Conservation (phyloP, 2,888 invertebrate species). For the Unio pictorum region DNA sequence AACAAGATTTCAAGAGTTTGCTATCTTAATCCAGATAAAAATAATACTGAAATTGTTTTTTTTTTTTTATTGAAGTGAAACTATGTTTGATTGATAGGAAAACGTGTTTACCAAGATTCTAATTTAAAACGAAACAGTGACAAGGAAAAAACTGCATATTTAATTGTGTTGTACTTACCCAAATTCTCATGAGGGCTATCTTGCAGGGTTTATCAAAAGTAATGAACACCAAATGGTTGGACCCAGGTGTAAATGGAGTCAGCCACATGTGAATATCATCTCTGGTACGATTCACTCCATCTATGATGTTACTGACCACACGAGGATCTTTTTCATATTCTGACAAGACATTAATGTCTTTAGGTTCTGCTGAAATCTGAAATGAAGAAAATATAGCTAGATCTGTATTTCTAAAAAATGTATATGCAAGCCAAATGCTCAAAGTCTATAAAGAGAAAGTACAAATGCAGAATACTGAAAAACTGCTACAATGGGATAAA, state of each 20-base stretch:
- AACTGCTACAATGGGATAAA: too few species aligned
- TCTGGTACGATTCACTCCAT: constrained; percentile 82
- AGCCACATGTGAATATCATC: constrained; percentile 87
- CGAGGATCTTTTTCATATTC: constrained; percentile 79
- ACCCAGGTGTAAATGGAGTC: constrained; percentile 78
- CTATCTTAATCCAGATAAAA: too few species aligned
- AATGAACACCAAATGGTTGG: constrained; percentile 78
- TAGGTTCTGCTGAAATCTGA: constrained; percentile 76
- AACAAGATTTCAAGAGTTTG: too few species aligned
- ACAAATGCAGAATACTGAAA: too few species aligned
- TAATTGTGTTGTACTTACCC: constrained; percentile 74
- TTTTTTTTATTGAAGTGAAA: too few species aligned
- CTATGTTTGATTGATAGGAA: too few species aligned
- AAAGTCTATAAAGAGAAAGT: too few species aligned
- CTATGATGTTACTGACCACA: constrained; percentile 78
- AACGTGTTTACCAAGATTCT: too few species aligned
- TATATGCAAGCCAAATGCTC: too few species aligned
- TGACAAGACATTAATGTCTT: constrained; percentile 79
- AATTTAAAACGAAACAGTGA: too few species aligned
- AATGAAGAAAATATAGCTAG: constrained; percentile 4
- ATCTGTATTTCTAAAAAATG: too few species aligned
- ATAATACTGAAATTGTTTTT: too few species aligned
- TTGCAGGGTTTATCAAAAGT: constrained; percentile 74
- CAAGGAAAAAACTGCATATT: background rate
- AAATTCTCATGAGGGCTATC: constrained; percentile 80